These are phyloP conservation scores for Hyposmocoma kahamanoa DNA, from an alignment of 1,140 invertebrate genomes.

Conservation along the genomic window DNA sequence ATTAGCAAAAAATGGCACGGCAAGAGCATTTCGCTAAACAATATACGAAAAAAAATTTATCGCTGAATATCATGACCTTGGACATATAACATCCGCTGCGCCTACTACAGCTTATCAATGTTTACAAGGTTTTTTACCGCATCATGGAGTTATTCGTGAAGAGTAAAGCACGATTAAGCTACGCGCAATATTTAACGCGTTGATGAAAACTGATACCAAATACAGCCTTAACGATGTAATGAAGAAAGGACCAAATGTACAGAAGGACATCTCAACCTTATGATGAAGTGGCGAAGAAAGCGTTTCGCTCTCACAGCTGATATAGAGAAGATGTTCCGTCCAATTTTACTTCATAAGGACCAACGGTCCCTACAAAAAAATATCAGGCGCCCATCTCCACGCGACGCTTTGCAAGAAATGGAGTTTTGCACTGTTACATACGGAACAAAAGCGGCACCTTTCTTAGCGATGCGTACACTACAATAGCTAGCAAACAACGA, in stretches of 20 bases:
- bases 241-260: neutral
- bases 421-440: constrained; percentile 6
- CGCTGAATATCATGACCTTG: no score
- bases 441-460: constrained; percentile 5
- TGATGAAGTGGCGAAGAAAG: constrained; percentile 12
- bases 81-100: no score
- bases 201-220: neutral
- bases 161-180: neutral
- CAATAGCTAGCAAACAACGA: neutral
- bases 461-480: neutral
- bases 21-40: no score
- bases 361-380: constrained; percentile 35
- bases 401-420: constrained; percentile 10
- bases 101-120: no score
- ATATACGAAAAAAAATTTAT: no score
- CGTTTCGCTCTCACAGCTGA: constrained; percentile 30
- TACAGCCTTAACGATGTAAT: neutral
- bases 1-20: no score
- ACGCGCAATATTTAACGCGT: neutral
- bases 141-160: neutral
- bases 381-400: constrained; percentile 27
- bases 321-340: constrained; percentile 49
- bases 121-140: neutral
- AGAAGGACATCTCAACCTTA: neutral
- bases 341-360: constrained; percentile 28